Conservation (phyloP, 2,888 invertebrate genomes). For the Hypercompe scribonia region DNA sequence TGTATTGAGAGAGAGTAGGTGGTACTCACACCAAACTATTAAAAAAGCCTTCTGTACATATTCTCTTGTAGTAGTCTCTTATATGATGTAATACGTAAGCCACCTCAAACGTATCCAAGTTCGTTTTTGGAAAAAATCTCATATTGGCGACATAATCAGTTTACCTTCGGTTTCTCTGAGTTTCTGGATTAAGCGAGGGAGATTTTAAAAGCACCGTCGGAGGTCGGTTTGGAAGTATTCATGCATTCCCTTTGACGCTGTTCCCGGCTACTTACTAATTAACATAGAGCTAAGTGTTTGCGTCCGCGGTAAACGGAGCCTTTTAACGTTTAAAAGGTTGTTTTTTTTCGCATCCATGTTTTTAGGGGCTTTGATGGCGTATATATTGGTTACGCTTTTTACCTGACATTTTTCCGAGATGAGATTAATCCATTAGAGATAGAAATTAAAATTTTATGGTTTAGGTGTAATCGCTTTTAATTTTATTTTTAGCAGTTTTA, state of each 20-base stretch:
- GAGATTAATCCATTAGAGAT: slow-evolving; percentile 70
- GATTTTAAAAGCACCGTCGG: slow-evolving; percentile 83
- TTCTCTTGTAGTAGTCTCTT: no score
- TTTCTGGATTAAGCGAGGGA: slow-evolving; percentile 78
- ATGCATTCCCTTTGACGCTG: slow-evolving; percentile 86
- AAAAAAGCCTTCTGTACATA: slow-evolving; percentile 45
- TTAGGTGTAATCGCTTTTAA: slow-evolving; percentile 36
- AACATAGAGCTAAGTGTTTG: slow-evolving; percentile 85
- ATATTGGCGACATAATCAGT: slow-evolving; percentile 82
- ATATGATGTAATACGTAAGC: slow-evolving; percentile 35
- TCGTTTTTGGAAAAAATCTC: slow-evolving; percentile 72
- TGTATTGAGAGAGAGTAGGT: slow-evolving; percentile 20
- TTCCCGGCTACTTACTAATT: slow-evolving; percentile 85
- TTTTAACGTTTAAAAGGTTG: slow-evolving; percentile 84
- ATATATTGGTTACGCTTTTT: slow-evolving; percentile 80
- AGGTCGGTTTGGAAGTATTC: slow-evolving; percentile 83
- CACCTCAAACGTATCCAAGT: slow-evolving; percentile 56
- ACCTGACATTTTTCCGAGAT: slow-evolving; percentile 74
- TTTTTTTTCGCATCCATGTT: slow-evolving; percentile 74
- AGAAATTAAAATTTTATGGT: slow-evolving; percentile 53
- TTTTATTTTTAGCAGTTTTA: slow-evolving; percentile 27
- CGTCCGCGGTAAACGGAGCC: slow-evolving; percentile 85
- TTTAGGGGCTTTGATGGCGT: slow-evolving; percentile 79
- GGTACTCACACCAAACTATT: slow-evolving; percentile 25
- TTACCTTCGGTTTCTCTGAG: slow-evolving; percentile 83